phyloP scores from a whole-genome alignment of 2,113 vertebrate genomes.

The Parus major region DNA sequence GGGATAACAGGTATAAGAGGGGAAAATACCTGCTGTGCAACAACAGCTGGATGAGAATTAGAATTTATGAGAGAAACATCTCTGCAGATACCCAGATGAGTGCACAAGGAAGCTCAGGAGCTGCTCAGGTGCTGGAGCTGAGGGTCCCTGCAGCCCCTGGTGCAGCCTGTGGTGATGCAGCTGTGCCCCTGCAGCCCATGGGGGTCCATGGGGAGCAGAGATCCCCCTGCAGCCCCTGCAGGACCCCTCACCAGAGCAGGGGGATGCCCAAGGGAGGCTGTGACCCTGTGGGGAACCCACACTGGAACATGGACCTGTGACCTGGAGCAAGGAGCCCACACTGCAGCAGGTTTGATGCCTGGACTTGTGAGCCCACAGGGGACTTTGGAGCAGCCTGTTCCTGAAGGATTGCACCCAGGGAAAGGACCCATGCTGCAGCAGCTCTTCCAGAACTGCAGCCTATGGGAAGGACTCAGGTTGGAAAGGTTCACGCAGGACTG shows the following conservation, averaged over 20 bases:
- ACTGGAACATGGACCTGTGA: neutral
- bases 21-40: neutral
- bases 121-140: neutral
- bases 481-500: neutral
- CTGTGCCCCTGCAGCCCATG: neutral
- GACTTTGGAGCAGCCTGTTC: neutral
- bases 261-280: neutral
- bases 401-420: neutral
- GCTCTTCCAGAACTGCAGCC: neutral
- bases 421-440: neutral
- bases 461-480: accelerated
- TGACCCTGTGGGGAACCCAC: neutral
- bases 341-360: neutral
- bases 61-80: neutral
- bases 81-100: neutral
- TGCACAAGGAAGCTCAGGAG: neutral
- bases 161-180: neutral
- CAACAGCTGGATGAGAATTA: neutral
- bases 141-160: neutral
- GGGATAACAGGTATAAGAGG: neutral
- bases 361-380: neutral
- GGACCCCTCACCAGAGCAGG: neutral
- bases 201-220: neutral
- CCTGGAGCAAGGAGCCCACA: accelerated
- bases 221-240: neutral